Evolutionary conservation across 2,113 vertebrate species (phyloP), one percentile per base, ranked within the genome.

Genomic region (Monopterus albus): DNA sequence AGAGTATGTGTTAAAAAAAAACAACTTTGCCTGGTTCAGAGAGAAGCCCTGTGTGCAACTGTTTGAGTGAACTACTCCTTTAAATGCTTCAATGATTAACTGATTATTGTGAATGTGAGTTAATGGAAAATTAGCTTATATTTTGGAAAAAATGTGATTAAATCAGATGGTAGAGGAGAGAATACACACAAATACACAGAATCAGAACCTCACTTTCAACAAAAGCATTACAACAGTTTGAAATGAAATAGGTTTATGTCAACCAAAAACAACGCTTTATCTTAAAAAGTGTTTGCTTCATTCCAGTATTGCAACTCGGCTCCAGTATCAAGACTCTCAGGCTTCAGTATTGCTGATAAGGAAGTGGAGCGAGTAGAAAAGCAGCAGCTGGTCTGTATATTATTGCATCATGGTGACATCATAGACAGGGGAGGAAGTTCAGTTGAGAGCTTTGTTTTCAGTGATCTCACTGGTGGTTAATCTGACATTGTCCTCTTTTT

Each of bases 331-430:
- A 59, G 12, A 65, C 68, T n/a, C 36, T 23, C 33, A 7, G 69
- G 21, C 13, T 31, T 49, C 49, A 23, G 46, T 76, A 36, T 47
- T 63, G 42, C 59, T 60, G 46, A 66, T 57, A 20, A 67, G 21
- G 29, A 76, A 60, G 29, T 43, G 0, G 29, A 69, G 61, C 26
- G 1, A 25, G 51, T 29, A 70, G 42, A 57, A 78, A 87, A 83
- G 61, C 69, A 75, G 75, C 74, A 81, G 75, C 72, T 15, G 31
- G 62, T 59, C 67, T 29, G 59, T 47, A 84, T 73, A 79, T 85
- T 87, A 83, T 86, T 87, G 82, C 84, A 84, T 83, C 53, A 39
- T 10, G 46, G 73, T 78, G 83, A 86, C 81, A 75, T 89, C 85
- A 51, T 82, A 33, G 51, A 79, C 60, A 57, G 25, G 67, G 33